These are phyloP conservation scores for Capitulum mitella DNA, from an alignment of 2,888 invertebrate species.

Conservation along the genomic window DNA sequence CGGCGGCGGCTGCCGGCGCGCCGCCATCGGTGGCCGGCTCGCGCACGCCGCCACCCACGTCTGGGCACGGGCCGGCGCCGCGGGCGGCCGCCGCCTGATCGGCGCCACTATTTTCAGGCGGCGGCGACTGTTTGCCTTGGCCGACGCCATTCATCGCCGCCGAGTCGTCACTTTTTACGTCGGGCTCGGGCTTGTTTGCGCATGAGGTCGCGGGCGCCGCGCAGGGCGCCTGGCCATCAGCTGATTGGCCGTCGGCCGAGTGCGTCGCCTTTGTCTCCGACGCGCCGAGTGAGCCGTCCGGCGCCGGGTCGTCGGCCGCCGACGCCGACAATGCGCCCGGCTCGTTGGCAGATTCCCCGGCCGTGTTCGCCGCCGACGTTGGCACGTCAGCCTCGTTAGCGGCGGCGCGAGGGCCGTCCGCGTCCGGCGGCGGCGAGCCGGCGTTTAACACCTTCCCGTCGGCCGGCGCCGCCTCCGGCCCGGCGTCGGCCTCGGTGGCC, in stretches of 20 bases:
- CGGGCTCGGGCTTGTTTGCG: neutral
- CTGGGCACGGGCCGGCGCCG: neutral
- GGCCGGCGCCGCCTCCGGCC: neutral
- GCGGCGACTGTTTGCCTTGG: neutral
- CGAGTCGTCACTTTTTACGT: constrained; percentile 6
- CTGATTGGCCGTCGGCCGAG: too few relatives aligned
- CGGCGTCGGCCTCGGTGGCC: neutral
- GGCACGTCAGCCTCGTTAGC: neutral
- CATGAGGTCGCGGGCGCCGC: neutral
- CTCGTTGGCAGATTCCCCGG: neutral
- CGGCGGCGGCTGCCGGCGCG: neutral
- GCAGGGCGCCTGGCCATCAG: too few relatives aligned
- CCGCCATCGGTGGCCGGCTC: neutral
- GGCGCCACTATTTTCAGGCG: neutral
- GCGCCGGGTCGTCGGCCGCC: neutral
- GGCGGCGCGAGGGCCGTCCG: neutral
- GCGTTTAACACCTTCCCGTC: neutral
- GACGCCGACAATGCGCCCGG: too few relatives aligned
- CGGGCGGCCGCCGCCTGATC: neutral
- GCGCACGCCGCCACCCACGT: neutral
- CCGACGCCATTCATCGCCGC: neutral
- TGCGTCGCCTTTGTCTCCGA: too few relatives aligned
- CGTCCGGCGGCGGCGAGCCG: neutral
- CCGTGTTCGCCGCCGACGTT: neutral
- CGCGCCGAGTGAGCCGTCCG: neutral